Conservation (phyloP, 2,888 invertebrate species). For the Sphaerophoria rueppellii region DNA sequence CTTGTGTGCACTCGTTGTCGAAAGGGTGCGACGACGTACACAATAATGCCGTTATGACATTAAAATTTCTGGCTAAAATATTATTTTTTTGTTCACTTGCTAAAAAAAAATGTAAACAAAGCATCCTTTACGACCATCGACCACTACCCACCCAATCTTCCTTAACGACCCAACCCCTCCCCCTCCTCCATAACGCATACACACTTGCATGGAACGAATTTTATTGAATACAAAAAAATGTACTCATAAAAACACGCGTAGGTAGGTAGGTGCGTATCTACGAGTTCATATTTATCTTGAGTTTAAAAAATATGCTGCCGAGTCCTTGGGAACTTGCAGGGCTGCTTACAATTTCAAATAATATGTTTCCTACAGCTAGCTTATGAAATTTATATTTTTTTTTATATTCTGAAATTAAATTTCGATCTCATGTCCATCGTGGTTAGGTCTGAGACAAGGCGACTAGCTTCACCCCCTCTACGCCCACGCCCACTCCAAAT, state of each 20-base stretch:
- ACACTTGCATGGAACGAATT: neutral
- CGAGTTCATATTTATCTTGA: neutral
- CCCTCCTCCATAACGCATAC: neutral
- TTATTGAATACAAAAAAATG: constrained; percentile 59
- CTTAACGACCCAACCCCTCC: neutral
- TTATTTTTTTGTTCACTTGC: neutral
- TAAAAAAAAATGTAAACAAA: constrained; percentile 42
- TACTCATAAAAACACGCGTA: constrained; percentile 55
- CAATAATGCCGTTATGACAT: constrained; percentile 55
- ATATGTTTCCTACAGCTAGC: neutral
- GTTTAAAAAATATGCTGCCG: neutral
- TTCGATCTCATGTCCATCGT: constrained; percentile 20
- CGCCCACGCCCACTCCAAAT: neutral
- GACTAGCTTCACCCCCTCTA: no score
- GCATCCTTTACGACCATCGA: constrained; percentile 33
- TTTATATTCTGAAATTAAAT: constrained; percentile 49
- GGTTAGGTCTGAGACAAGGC: constrained; percentile 42
- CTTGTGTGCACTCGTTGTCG: constrained; percentile 26
- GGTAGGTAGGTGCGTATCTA: constrained; percentile 8
- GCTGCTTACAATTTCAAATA: constrained; percentile 1
- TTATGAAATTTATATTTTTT: constrained; percentile 16
- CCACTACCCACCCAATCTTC: neutral
- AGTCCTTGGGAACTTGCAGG: neutral
- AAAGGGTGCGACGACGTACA: constrained; percentile 38
- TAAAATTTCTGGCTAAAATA: constrained; percentile 11